Percentiles rank a stretch among this genome's conserved stretches.
Conservation (phyloP, 2,888 invertebrate genomes). For the Petrolisthes manimaculis region DNA sequence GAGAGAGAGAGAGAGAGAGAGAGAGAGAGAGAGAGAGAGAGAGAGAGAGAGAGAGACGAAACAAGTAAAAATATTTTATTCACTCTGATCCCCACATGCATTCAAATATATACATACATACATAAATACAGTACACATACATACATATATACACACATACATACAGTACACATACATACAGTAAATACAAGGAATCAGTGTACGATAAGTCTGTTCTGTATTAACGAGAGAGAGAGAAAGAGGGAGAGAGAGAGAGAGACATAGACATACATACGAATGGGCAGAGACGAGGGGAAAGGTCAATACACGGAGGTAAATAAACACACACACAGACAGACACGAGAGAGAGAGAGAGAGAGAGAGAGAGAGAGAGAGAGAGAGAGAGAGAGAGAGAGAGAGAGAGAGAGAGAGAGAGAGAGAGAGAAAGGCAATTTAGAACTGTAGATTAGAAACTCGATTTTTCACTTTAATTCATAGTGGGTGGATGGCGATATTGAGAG, state of each 20-base stretch:
- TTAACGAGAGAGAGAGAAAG: too few relatives aligned
- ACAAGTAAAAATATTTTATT: background rate
- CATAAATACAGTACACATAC: too few relatives aligned
- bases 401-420: conserved; percentile 18
- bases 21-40: background rate
- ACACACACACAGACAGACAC: too few relatives aligned
- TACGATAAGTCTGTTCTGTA: too few relatives aligned
- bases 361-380: conserved; percentile 14
- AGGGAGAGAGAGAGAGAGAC: too few relatives aligned
- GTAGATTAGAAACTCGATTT: background rate
- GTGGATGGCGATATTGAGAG: background rate
- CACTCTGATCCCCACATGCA: too few relatives aligned
- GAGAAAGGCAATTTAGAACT: too few relatives aligned
- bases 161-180: too few relatives aligned
- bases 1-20: background rate
- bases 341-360: background rate
- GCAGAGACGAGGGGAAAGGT: too few relatives aligned
- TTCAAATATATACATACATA: too few relatives aligned
- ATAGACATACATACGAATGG: background rate
- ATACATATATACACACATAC: too few relatives aligned
- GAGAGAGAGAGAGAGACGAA: background rate
- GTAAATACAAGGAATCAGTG: background rate
- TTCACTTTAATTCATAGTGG: too few relatives aligned
- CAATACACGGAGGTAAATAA: background rate
- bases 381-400: conserved; percentile 18